These are phyloP conservation scores for Pycnomerus fuliginosus DNA, from an alignment of 2,888 invertebrate genomes.

Conservation along the genomic window DNA sequence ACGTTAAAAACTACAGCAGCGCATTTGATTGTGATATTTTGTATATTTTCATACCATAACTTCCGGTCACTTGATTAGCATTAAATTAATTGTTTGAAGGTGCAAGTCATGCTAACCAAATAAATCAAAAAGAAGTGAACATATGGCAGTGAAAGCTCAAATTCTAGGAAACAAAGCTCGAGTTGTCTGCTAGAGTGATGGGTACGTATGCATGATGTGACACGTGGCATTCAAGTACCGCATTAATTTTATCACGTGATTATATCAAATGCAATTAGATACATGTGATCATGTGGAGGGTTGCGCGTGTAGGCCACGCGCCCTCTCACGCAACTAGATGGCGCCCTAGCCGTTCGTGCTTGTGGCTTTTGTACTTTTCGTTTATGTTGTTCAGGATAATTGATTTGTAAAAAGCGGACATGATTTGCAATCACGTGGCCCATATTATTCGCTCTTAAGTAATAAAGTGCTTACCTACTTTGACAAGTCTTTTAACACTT, in stretches of 20 bases:
- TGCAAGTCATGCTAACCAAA: slow-evolving; percentile 18
- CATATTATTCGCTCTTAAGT: too few species aligned
- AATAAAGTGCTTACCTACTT: too few species aligned
- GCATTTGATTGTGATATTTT: too few species aligned
- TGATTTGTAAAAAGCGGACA: slow-evolving; percentile 20
- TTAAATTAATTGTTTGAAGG: slow-evolving; percentile 20
- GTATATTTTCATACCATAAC: too few species aligned
- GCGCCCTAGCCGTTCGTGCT: slow-evolving; percentile 22
- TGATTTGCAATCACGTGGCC: too few species aligned
- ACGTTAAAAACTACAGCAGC: too few species aligned
- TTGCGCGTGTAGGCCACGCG: slow-evolving; percentile 31
- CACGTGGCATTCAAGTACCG: slow-evolving; percentile 48
- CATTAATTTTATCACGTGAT: slow-evolving; percentile 52
- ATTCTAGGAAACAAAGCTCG: neutral
- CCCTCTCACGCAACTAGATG: slow-evolving; percentile 28
- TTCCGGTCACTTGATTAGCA: too few species aligned
- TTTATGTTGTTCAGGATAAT: slow-evolving; percentile 25
- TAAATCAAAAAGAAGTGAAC: neutral
- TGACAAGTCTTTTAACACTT: too few species aligned
- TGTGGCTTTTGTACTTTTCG: slow-evolving; percentile 28
- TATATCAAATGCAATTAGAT: slow-evolving; percentile 49
- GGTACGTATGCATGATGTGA: slow-evolving; percentile 9
- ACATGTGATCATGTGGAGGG: slow-evolving; percentile 40
- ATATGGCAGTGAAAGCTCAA: neutral
- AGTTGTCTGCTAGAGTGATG: slow-evolving; percentile 4